Evolutionary conservation across 2,113 vertebrate species (phyloP), one percentile per base, ranked within the genome.

Genomic region (Mohoua ochrocephala): DNA sequence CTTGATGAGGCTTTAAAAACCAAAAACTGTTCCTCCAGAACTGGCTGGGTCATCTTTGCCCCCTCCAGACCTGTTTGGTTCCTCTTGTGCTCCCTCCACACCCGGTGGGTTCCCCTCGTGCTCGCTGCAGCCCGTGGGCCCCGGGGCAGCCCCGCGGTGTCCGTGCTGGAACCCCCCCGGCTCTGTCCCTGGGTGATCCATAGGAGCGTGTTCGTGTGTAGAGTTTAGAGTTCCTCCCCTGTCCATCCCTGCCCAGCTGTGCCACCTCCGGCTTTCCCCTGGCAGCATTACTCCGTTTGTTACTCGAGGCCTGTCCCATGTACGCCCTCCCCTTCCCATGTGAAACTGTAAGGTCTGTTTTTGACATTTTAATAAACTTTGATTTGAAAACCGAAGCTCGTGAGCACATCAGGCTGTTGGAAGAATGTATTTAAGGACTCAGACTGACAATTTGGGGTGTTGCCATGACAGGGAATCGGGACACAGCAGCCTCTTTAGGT

Each of bases 311-410:
- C 68, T 96, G 83, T 87, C 92, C 95, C 41, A 9, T 81, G 80
- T 91, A 76, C 31, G 8, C 89, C 86, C 91, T 86, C 70, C 59
- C 70, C 28, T 93, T 64, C 63, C 91, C 17, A 74, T 7, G 88
- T 93, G 92, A 86, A 95, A 91, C 87, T 96, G 90, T 97, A 97
- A 96, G 95, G 96, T 93, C 95, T 97, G 97, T 88, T 97, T 96
- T 97, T 97, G 96, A 94, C 96, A 95, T 97, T 97, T 97, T 98
- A 98, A 98, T 98, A 98, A 98, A 98, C 95, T 97, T 96, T 41
- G 89, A 97, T 96, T 84, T 89, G 89, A 97, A 97, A 97, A 94
- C 65, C 7, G 53, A 93, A 84, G 86, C 95, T 96, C 10, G 0
- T 41, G 86, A 93, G 93, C 57, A 24, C 37, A 44, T 68, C 19